These are phyloP conservation scores for Chiropotes sagulatus DNA, from an alignment of 2,797 vertebrate species.

Conservation along the genomic window DNA sequence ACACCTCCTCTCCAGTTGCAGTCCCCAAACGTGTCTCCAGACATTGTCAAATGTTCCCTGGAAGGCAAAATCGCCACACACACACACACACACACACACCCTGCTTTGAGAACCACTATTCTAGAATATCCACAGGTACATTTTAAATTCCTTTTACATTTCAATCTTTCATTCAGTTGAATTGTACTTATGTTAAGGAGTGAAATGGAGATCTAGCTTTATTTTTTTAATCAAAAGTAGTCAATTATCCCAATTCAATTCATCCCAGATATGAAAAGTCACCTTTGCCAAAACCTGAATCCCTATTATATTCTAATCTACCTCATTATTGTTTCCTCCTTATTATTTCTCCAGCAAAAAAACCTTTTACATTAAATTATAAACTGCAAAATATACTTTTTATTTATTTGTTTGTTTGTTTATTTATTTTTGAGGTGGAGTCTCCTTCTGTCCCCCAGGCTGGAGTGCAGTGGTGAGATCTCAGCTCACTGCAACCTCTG, in stretches of 20 bases:
- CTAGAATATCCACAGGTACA: neutral
- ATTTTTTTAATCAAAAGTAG: constrained; percentile 36
- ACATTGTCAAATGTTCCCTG: neutral
- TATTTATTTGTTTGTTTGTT: neutral
- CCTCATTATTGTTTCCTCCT: neutral
- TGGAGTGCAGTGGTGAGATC: too few relatives aligned
- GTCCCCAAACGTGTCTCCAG: neutral
- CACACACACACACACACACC: accelerated
- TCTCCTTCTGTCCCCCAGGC: too few relatives aligned
- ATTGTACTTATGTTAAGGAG: constrained; percentile 24
- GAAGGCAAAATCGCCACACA: neutral
- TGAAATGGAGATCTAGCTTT: neutral
- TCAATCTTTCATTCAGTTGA: neutral
- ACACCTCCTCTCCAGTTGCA: neutral
- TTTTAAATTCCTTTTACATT: constrained; percentile 4
- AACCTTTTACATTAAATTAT: neutral
- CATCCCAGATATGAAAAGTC: neutral
- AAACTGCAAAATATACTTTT: neutral
- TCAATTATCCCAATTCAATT: neutral
- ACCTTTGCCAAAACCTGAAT: neutral
- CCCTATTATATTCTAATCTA: neutral
- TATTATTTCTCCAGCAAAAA: neutral
- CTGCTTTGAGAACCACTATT: neutral
- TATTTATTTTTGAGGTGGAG: too few relatives aligned
- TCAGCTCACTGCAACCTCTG: too few relatives aligned